Base-by-base conservation (phyloP, 2,797 vertebrate species). In the Periophthalmus magnuspinnatus region DNA sequence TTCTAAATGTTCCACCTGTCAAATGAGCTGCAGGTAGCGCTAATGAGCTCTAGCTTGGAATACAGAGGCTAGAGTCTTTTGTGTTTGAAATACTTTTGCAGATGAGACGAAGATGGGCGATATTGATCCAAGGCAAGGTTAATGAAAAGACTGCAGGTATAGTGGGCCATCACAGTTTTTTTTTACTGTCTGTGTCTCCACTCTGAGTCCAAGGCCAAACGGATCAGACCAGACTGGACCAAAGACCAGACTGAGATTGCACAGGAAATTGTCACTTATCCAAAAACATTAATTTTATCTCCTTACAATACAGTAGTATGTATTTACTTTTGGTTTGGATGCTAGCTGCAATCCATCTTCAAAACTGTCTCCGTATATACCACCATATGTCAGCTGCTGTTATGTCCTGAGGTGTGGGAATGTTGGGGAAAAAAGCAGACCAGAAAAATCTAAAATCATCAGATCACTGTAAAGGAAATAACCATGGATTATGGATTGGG, bases 71-170 rank as follows among this genome's bases (percentile, higher is more conserved):
- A 57, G 74, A 77, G 74, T 70, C 60, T 84, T 77, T 78, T 72
- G 78, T 77, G 81, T 84, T 87, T 84, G 86, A 81, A 90, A 85
- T 88, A 88, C 86, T 76, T 80, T 82, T 50, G 69, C 66, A 50
- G 72, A 67, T 16, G 2, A 61, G 28, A 75, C 36, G 78, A 75
- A 79, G 70, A 77, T 84, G 85, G 78, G 76, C 73, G 48, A 65
- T 91, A 93, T 93, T 74, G 85, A 92, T 93, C 92, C 91, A 5
- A 61, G 70, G 81, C 85, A 85, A 90, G 87, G 87, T 91, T 91
- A 91, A 93, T 91, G 86, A 91, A 91, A 88, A 47, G 68, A 85
- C 68, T 79, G 69, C 55, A 63, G 71, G 82, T 70, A 72, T 65
- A 76, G 79, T 73, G 66, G 76, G 91, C 78, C 70, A 86, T 92